Evolutionary conservation across 2,797 vertebrate species (phyloP).

Genomic region (Jordanella pulchra): DNA sequence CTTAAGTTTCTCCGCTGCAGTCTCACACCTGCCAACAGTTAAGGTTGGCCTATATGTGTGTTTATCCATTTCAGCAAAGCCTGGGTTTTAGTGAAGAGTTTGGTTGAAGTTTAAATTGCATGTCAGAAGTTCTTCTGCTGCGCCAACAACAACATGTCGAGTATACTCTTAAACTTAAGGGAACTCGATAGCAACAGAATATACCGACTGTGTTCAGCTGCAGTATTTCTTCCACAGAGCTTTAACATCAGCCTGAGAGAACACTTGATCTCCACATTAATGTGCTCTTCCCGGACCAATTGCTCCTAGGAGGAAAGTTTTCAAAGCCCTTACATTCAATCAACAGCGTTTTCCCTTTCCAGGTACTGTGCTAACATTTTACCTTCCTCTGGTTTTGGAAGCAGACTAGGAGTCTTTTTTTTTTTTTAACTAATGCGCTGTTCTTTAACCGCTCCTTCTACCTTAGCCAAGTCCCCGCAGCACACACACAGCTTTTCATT

Average conservation of each 20-base stretch:
- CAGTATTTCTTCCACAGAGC: neutral
- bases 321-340: conserved; percentile 26
- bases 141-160: conserved; percentile 31
- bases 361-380: conserved; percentile 37
- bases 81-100: conserved; percentile 9
- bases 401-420: conserved; percentile 18
- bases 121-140: neutral
- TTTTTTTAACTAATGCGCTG: conserved; percentile 33
- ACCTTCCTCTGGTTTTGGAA: conserved; percentile 46
- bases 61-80: conserved; percentile 26
- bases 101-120: conserved; percentile 12
- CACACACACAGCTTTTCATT: conserved; percentile 57
- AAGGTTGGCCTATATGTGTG: neutral
- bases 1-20: conserved; percentile 19
- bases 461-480: conserved; percentile 23
- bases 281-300: conserved; percentile 29
- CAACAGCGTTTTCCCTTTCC: conserved; percentile 34
- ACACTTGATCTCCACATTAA: neutral
- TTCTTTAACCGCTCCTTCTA: conserved; percentile 42
- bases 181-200: conserved; percentile 11
- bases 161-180: conserved; percentile 14
- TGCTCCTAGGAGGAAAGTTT: conserved; percentile 22
- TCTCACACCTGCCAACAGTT: conserved; percentile 17
- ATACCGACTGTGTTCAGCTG: conserved; percentile 3
- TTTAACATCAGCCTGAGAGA: conserved; percentile 4